A percentile compares a stretch with the other conserved stretches of the same genome.
Conservation (phyloP, 2,888 invertebrate species). For the Drosophila putrida region DNA sequence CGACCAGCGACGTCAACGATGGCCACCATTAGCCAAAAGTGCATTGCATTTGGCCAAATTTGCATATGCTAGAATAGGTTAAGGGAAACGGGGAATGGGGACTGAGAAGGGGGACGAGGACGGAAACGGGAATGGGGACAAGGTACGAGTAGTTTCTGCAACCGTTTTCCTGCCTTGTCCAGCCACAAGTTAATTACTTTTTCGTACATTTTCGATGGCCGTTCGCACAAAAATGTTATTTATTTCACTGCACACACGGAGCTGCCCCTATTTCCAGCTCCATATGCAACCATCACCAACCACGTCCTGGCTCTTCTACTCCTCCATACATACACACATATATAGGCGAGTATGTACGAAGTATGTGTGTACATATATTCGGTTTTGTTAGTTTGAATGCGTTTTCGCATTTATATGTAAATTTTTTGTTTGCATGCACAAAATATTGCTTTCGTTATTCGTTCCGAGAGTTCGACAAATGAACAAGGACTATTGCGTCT, state of each 20-base stretch:
- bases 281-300: slow-evolving; percentile 24
- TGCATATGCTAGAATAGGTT: slow-evolving; percentile 62
- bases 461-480: slow-evolving; percentile 65
- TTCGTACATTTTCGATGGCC: slow-evolving; percentile 77
- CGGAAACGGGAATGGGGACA: background rate
- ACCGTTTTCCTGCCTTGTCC: slow-evolving; percentile 23
- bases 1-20: slow-evolving; percentile 46
- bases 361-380: slow-evolving; percentile 19
- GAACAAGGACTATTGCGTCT: slow-evolving; percentile 55
- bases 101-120: background rate
- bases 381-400: slow-evolving; percentile 77
- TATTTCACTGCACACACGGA: slow-evolving; percentile 73
- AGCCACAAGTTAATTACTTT: slow-evolving; percentile 78
- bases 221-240: slow-evolving; percentile 70
- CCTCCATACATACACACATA: too few relatives aligned
- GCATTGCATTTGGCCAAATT: slow-evolving; percentile 79
- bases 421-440: slow-evolving; percentile 77
- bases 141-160: slow-evolving; percentile 38
- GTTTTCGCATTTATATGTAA: slow-evolving; percentile 80
- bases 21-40: slow-evolving; percentile 75
- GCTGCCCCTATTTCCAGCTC: slow-evolving; percentile 45
- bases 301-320: background rate
- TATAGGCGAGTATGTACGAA: slow-evolving; percentile 3
- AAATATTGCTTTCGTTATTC: slow-evolving; percentile 71
- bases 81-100: background rate